Percentiles rank a stretch among this genome's conserved stretches.
These are phyloP conservation scores for Dasysyrphus albostriatus DNA, from an alignment of 2,888 invertebrate genomes.

Conservation along the genomic window DNA sequence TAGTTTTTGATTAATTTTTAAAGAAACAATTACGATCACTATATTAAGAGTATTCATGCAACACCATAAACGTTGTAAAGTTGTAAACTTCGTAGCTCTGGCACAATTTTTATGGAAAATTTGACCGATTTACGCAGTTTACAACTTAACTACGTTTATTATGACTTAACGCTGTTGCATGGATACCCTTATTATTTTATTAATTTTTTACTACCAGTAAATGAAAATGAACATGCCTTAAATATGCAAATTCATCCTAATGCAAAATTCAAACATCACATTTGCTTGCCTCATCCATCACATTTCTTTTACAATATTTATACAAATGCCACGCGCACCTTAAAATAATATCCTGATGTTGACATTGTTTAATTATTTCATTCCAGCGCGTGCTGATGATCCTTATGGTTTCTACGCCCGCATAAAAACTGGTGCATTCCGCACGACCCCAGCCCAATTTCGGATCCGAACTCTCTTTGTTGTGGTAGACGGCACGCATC, in stretches of 20 bases:
- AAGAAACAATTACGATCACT: too few species aligned
- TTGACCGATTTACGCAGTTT: too few species aligned
- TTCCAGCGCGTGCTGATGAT: constrained; percentile 54
- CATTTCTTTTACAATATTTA: constrained; percentile 4
- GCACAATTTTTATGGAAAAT: too few species aligned
- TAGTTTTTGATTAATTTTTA: too few species aligned
- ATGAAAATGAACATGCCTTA: too few species aligned
- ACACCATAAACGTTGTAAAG: too few species aligned
- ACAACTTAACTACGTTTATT: too few species aligned
- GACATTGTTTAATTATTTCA: constrained; percentile 38
- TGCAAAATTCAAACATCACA: not conserved
- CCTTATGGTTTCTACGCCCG: constrained; percentile 49
- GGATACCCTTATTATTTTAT: too few species aligned
- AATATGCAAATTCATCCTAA: not conserved
- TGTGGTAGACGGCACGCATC: constrained; percentile 38
- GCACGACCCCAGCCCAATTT: constrained; percentile 42
- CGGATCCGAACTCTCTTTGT: constrained; percentile 45
- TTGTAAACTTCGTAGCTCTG: too few species aligned
- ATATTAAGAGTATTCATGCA: too few species aligned
- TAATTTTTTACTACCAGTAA: too few species aligned
- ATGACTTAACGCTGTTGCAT: too few species aligned
- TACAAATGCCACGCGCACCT: not conserved
- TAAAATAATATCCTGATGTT: constrained; percentile 11
- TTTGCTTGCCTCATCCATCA: constrained; percentile 4
- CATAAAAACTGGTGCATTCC: constrained; percentile 55